Percentiles rank a stretch among this genome's conserved stretches.
These are phyloP conservation scores for Aphaenogaster rudis DNA, from an alignment of 1,140 invertebrate genomes.

Conservation along the genomic window DNA sequence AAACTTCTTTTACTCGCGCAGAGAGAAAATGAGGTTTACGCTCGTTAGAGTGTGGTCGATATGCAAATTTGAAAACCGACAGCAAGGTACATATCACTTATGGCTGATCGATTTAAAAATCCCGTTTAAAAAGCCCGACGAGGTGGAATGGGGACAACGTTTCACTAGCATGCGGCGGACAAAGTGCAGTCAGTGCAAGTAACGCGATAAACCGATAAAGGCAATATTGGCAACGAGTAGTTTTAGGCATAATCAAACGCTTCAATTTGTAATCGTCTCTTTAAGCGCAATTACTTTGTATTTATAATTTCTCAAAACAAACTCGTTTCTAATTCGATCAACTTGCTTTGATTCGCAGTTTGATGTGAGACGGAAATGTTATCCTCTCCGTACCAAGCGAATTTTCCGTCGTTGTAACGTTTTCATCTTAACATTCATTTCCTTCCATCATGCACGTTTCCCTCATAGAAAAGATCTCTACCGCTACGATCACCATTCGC, in stretches of 20 bases:
- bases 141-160: constrained; percentile 52
- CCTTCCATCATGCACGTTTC: neutral
- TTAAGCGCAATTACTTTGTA: neutral
- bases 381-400: neutral
- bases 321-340: constrained; percentile 7
- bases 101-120: constrained; percentile 57
- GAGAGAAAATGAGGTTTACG: neutral
- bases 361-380: neutral
- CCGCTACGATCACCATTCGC: constrained; percentile 1
- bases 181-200: constrained; percentile 55
- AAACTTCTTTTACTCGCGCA: neutral
- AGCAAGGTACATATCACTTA: constrained; percentile 44
- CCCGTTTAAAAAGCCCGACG: constrained; percentile 49
- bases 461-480: neutral
- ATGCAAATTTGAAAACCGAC: constrained; percentile 47
- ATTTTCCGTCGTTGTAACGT: neutral
- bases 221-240: constrained; percentile 30
- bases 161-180: constrained; percentile 54
- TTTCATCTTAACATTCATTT: constrained; percentile 30
- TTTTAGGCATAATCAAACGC: constrained; percentile 58
- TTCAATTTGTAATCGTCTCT: constrained; percentile 36
- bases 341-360: neutral
- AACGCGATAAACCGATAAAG: constrained; percentile 62
- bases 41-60: constrained; percentile 11
- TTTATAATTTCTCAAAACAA: neutral